Percentiles rank a stretch among this genome's conserved stretches.
These are phyloP conservation scores for Yponomeuta malinellus DNA, from an alignment of 2,888 invertebrate species.

Conservation along the genomic window DNA sequence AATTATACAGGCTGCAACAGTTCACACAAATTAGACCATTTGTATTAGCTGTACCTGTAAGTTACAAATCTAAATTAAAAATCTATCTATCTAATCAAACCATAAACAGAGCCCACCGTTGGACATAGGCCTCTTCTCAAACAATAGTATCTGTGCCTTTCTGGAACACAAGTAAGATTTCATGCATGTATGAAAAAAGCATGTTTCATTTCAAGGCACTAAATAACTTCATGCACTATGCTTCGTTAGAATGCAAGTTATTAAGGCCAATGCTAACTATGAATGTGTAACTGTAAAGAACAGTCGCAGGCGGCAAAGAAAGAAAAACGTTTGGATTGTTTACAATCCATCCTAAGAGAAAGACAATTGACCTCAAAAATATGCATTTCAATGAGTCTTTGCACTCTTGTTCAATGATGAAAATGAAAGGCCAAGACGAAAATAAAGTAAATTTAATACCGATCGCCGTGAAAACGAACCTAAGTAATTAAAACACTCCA, in stretches of 20 bases:
- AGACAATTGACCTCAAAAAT: constrained; percentile 9
- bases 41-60: no score
- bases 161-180: no score
- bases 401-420: background rate
- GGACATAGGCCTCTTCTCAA: no score
- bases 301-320: background rate
- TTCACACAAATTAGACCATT: no score
- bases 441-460: background rate
- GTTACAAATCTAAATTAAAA: no score
- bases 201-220: background rate
- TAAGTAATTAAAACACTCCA: background rate
- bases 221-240: background rate
- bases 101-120: no score
- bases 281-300: background rate
- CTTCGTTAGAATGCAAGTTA: background rate
- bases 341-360: constrained; percentile 2
- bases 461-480: background rate
- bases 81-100: no score
- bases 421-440: background rate
- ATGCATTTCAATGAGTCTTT: background rate
- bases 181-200: background rate
- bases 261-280: constrained; percentile 1
- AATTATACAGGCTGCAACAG: background rate
- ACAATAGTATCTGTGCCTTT: no score
- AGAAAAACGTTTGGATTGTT: background rate